Base-by-base conservation (phyloP, 2,797 vertebrate species). In the Sebastes aleutianus region DNA sequence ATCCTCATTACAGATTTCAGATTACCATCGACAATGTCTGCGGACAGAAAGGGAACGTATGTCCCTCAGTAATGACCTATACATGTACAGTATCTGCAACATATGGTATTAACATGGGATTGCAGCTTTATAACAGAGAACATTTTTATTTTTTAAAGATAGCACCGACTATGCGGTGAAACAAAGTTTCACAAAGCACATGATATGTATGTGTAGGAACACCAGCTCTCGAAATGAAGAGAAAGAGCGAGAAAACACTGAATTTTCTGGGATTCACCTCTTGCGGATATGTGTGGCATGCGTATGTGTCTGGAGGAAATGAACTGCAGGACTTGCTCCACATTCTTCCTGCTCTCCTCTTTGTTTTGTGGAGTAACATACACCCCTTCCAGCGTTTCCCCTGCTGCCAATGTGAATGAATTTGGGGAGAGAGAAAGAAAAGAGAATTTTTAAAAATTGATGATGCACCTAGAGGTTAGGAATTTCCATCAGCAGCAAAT, bases 11-110 rank as follows among this genome's bases (percentile, higher is more conserved):
- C 96, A 50, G 97, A 97, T 93, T 99, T 99, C 85, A 99, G 91
- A 93, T 99, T 99, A 16, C 98, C 98, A 1, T 99, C 97, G 13
- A 99, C 96, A 1, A 99, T 98, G 92, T 99, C 98, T 99, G 87
- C 64, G 76, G 61, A 82, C 3, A 70, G 27, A 78, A 79, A 70
- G 67, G 13, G 18, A 74, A 62, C 6, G 72, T 7, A 80, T 66
- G 24, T 47, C n/a, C 11, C 24, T 69, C 32, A 69, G 5, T 58
- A 16, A 24, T 32, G 22, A 67, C 20, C 4, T 29, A 12, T 24
- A 66, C 8, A 31, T 39, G 14, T 5, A 34, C 6, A 58, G 31
- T 43, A 56, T n/a, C 31, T 65, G 18, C 16, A 58, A 64, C 12
- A 36, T 14, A 50, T n/a, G 8, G 47, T 31, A 36, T 12, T 27